Conservation (phyloP, 2,797 vertebrate species). For the Oreochromis grahami region DNA sequence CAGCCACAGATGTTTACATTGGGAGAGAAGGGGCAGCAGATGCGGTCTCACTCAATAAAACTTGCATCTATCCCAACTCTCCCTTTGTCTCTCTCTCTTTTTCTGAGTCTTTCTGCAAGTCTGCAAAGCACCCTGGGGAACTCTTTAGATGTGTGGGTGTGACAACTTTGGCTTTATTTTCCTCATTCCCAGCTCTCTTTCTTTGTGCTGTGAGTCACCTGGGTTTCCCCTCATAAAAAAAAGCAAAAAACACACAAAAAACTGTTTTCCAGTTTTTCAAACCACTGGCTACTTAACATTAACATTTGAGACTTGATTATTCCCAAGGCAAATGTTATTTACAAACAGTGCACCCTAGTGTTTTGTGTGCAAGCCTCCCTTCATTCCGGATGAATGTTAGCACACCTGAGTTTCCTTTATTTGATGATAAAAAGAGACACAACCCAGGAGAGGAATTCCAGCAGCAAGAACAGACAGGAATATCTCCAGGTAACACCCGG, state of each 20-base stretch:
- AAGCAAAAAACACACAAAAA: not conserved
- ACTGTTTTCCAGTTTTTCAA: conserved; percentile 32
- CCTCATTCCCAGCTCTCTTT: conserved; percentile 55
- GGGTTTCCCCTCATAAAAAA: conserved; percentile 57
- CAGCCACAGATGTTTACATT: conserved; percentile 79
- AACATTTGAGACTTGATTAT: conserved; percentile 25
- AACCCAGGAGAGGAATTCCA: conserved; percentile 73
- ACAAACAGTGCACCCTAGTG: conserved; percentile 8
- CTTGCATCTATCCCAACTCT: conserved; percentile 66
- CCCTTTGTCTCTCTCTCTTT: conserved; percentile 55
- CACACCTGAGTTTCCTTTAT: conserved; percentile 69
- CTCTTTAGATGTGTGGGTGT: conserved; percentile 73
- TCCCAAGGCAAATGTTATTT: conserved; percentile 19
- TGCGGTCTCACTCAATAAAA: conserved; percentile 79
- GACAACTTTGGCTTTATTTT: conserved; percentile 61
- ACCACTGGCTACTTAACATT: conserved; percentile 25
- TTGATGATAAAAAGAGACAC: conserved; percentile 67
- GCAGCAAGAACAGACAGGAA: conserved; percentile 78
- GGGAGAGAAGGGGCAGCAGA: conserved; percentile 74
- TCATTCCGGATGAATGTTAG: conserved; percentile 53
- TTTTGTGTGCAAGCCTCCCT: conserved; percentile 44
- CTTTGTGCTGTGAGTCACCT: conserved; percentile 63
- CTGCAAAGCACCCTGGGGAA: conserved; percentile 61
- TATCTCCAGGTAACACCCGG: conserved; percentile 64
- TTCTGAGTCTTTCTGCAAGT: conserved; percentile 38